Base-by-base conservation (phyloP, 2,113 vertebrate species). In the Piprites chloris region DNA sequence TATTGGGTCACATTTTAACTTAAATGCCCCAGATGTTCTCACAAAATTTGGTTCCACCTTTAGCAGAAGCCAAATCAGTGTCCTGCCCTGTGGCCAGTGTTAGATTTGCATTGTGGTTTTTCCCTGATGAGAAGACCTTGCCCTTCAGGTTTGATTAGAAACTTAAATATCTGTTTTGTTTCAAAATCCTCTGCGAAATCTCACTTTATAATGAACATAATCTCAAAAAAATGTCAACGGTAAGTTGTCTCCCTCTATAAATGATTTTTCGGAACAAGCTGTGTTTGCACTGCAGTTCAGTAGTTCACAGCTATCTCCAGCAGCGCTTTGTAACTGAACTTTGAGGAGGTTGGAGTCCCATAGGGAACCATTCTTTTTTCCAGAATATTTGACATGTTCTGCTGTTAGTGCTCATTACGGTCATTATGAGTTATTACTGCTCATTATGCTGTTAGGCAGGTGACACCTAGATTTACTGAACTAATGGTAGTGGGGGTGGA, bases 361-460 rank as follows among this genome's bases (percentile, higher is more conserved):
- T 3, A 58, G 92, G 95, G 87, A 95, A 56, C 77, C 62, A 73
- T 88, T 93, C 89, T 90, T 87, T 94, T 73, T 78, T 87, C 86
- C 92, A 77, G 81, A 89, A 16, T 96, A 96, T 97, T 97, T 97
- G 95, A 97, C 95, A 96, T 32, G 92, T 87, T 96, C 95, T 94
- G 93, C 95, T 96, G 95, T 94, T 97, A 96, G 83, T 81, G 81
- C 85, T 97, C 93, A 95, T 96, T 97, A 97, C 21, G 82, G 93
- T 93, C 95, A 94, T 96, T 97, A 97, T 78, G 81, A 96, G 83
- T 93, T 95, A 96, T 96, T 97, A 96, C 90, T 71, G 66, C 92
- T 97, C 95, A 94, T 96, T 97, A 97, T 13, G 55, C 90, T 90
- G 89, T 96, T 97, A 96, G 81, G 89, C 66, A 95, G 96, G 96